These are phyloP conservation scores for Prunella himalayana DNA, from an alignment of 2,113 vertebrate species.

Conservation along the genomic window DNA sequence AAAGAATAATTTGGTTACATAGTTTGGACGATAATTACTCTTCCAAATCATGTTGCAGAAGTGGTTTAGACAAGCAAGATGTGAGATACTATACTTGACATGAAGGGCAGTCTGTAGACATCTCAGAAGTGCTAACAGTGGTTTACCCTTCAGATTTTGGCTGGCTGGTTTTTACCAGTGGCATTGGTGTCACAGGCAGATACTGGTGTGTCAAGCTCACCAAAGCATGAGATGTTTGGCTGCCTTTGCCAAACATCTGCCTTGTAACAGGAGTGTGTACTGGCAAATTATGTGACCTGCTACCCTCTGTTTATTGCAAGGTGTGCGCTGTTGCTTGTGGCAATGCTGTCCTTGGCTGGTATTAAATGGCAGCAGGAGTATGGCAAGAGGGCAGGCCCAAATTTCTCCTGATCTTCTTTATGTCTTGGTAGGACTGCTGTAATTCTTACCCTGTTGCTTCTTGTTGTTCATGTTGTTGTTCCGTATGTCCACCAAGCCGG, in stretches of 20 bases:
- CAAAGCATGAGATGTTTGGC: background rate
- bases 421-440: constrained; percentile 14
- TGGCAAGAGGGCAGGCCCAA: background rate
- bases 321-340: background rate
- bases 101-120: background rate
- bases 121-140: background rate
- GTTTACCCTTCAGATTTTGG: background rate
- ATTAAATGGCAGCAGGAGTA: background rate
- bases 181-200: background rate
- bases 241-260: background rate
- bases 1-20: background rate
- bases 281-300: background rate
- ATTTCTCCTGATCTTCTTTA: background rate
- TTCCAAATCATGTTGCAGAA: background rate
- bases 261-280: background rate
- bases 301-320: constrained; percentile 3
- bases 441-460: background rate
- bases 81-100: background rate
- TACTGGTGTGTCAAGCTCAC: background rate
- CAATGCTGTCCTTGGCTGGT: constrained; percentile 7
- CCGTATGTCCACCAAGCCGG: background rate
- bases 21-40: background rate
- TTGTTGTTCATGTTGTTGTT: background rate
- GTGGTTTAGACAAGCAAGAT: background rate
- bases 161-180: background rate